These are phyloP conservation scores for Acleris sparsana DNA, from an alignment of 2,888 invertebrate genomes.

Conservation along the genomic window DNA sequence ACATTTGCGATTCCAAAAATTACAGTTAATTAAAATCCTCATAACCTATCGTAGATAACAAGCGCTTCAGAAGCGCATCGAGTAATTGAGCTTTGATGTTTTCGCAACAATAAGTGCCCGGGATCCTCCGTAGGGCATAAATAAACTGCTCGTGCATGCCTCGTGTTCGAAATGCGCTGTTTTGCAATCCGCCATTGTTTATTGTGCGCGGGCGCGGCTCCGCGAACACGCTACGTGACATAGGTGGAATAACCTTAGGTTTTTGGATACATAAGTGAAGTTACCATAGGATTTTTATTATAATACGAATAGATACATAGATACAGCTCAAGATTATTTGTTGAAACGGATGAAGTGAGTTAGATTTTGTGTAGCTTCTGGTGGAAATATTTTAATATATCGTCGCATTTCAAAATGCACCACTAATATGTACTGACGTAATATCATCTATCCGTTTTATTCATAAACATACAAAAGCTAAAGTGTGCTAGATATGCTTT, in stretches of 20 bases:
- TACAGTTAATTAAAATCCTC: constrained; percentile 14
- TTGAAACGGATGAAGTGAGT: too few relatives aligned
- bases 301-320: too few relatives aligned
- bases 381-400: too few relatives aligned
- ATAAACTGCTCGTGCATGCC: constrained; percentile 60
- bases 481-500: too few relatives aligned
- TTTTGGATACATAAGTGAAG: neutral
- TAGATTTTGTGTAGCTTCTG: too few relatives aligned
- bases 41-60: constrained; percentile 16
- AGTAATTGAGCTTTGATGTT: constrained; percentile 26
- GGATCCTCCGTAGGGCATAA: constrained; percentile 60
- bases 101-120: constrained; percentile 34
- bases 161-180: constrained; percentile 49
- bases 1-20: neutral
- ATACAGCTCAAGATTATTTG: too few relatives aligned
- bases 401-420: too few relatives aligned
- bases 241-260: constrained; percentile 12
- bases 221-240: constrained; percentile 24
- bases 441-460: too few relatives aligned
- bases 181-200: constrained; percentile 67
- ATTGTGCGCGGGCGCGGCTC: constrained; percentile 50
- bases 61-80: constrained; percentile 20
- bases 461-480: too few relatives aligned
- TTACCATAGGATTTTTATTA: too few relatives aligned
- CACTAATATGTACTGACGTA: too few relatives aligned